Evolutionary conservation across 2,888 invertebrate genomes (phyloP).

Genomic region (Odontocerum albicorne): DNA sequence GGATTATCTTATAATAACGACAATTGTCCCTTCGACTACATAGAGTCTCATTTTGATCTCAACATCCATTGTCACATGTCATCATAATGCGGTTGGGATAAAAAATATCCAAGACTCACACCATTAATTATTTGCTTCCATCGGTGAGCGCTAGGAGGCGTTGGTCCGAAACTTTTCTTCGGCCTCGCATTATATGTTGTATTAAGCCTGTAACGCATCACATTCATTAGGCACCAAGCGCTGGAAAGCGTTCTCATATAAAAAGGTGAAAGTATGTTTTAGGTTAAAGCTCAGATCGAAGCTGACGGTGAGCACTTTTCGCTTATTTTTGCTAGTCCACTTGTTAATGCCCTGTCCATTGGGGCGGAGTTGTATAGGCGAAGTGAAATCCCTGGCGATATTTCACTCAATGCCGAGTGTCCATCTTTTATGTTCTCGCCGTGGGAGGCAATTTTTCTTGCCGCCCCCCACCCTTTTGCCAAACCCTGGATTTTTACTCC

Average conservation of each 20-base stretch:
- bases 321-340: too few species aligned
- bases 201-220: too few species aligned
- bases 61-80: constrained; percentile 15
- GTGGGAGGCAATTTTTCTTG: constrained; percentile 34
- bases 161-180: too few species aligned
- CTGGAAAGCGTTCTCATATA: too few species aligned
- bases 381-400: constrained; percentile 28
- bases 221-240: too few species aligned
- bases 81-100: background rate
- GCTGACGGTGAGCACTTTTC: too few species aligned
- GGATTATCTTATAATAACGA: too few species aligned
- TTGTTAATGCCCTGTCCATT: too few species aligned
- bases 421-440: constrained; percentile 39
- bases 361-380: background rate
- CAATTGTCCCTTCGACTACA: too few species aligned
- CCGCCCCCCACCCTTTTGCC: constrained; percentile 31
- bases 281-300: too few species aligned
- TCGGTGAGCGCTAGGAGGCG: constrained; percentile 1
- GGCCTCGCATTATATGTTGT: too few species aligned
- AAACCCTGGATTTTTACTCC: constrained; percentile 25
- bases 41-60: background rate
- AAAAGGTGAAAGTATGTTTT: too few species aligned
- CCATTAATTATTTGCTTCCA: constrained; percentile 22
- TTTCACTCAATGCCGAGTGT: constrained; percentile 36
- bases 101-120: constrained; percentile 8